These are phyloP conservation scores for Cyclura pinguis DNA, from an alignment of 2,797 vertebrate genomes.

Conservation along the genomic window DNA sequence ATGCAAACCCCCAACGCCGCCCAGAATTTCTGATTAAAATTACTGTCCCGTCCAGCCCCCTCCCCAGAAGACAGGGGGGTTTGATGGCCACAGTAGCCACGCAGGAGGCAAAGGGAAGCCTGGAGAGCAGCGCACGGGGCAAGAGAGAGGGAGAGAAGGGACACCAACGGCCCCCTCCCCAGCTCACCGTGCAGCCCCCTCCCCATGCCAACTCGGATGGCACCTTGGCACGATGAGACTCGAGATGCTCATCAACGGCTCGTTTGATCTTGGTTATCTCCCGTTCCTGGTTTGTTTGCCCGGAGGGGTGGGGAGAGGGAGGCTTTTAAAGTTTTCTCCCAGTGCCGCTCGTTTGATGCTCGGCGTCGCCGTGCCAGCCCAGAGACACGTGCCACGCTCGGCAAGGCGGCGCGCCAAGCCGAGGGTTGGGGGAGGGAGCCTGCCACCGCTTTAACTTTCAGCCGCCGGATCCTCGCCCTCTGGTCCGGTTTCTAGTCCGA, in stretches of 20 bases:
- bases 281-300: not conserved
- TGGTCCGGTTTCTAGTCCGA: too few species aligned
- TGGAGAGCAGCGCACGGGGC: not conserved
- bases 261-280: not conserved
- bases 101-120: too few species aligned
- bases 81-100: too few species aligned
- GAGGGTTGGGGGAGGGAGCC: too few species aligned
- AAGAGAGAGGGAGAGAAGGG: not conserved
- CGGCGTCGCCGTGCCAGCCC: not conserved
- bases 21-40: too few species aligned
- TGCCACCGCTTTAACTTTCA: not conserved
- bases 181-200: not conserved
- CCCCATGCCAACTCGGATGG: too few species aligned
- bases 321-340: conserved; percentile 16
- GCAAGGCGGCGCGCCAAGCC: not conserved
- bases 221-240: not conserved
- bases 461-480: not conserved
- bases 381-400: not conserved
- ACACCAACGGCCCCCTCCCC: not conserved
- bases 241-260: fast-evolving
- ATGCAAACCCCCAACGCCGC: too few species aligned
- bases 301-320: not conserved
- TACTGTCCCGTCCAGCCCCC: too few species aligned
- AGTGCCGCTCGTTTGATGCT: not conserved
- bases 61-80: not conserved